These are phyloP conservation scores for zebrafish (Danio rerio) DNA, from an alignment of 2,113 vertebrate species.

Conservation along the genomic window DNA sequence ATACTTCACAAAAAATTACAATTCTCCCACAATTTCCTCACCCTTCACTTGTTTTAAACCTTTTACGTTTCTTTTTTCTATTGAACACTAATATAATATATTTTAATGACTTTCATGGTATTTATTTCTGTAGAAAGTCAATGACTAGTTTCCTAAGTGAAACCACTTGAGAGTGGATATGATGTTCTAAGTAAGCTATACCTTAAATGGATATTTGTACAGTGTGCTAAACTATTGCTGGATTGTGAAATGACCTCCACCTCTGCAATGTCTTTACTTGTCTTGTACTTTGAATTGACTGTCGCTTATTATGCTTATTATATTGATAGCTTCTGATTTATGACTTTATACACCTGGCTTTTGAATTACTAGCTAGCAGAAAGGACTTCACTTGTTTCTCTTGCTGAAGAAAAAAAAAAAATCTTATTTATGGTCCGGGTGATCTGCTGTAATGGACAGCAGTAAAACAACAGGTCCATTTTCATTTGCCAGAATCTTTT, in stretches of 20 bases:
- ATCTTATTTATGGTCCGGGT: constrained; percentile 51
- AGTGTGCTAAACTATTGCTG: too few species aligned
- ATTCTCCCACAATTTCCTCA: too few species aligned
- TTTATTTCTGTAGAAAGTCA: too few species aligned
- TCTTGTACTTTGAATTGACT: not conserved
- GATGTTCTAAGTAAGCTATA: too few species aligned
- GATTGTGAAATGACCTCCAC: not conserved
- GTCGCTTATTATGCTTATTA: constrained; percentile 2
- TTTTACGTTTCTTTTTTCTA: too few species aligned
- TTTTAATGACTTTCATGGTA: too few species aligned
- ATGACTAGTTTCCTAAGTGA: too few species aligned
- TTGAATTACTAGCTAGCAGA: constrained; percentile 37
- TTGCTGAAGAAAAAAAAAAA: constrained; percentile 24
- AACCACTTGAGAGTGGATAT: too few species aligned
- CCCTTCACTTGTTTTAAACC: too few species aligned
- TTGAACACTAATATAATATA: too few species aligned
- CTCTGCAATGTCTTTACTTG: not conserved
- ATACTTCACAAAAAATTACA: too few species aligned
- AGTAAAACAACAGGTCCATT: constrained; percentile 58
- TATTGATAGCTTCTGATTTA: constrained; percentile 40
- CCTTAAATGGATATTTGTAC: too few species aligned
- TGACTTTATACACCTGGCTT: constrained; percentile 36
- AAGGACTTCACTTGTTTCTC: constrained; percentile 41
- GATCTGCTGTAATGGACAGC: constrained; percentile 54
- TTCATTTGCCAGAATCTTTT: constrained; percentile 54